Evolutionary conservation across 2,888 invertebrate genomes (phyloP).

Genomic region (Amphiduros pacificus): DNA sequence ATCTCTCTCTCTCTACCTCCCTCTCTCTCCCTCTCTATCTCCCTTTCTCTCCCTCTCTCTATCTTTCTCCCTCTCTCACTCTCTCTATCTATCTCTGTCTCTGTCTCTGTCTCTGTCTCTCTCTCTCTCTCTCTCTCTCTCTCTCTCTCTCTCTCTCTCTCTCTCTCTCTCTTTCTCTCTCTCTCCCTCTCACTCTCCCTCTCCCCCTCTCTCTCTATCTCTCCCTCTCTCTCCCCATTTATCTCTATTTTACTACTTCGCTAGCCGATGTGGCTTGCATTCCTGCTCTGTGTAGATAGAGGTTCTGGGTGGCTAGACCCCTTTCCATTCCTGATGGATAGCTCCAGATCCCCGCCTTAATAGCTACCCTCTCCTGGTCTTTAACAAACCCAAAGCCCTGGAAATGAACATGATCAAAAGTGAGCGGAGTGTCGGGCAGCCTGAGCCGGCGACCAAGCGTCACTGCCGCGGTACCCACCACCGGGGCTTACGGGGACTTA

Average conservation of each 20-base stretch:
- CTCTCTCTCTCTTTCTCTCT: not conserved
- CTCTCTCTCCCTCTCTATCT: too few relatives aligned
- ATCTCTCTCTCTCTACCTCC: too few relatives aligned
- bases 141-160: not conserved
- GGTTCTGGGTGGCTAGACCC: too few relatives aligned
- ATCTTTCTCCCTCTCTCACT: too few relatives aligned
- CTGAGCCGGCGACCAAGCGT: constrained; percentile 12
- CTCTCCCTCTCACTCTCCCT: not conserved
- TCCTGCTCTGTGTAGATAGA: too few relatives aligned
- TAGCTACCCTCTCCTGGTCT: not conserved
- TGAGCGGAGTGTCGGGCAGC: too few relatives aligned
- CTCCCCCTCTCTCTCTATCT: not conserved
- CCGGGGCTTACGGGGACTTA: too few relatives aligned
- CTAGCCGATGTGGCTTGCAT: not conserved
- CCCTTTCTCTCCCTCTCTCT: too few relatives aligned
- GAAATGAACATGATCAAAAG: not conserved
- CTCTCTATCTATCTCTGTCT: too few relatives aligned
- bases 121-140: too few relatives aligned
- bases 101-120: too few relatives aligned
- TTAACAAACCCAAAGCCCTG: not conserved
- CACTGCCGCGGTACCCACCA: too few relatives aligned
- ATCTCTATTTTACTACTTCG: not conserved
- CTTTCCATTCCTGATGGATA: not conserved
- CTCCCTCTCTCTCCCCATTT: not conserved
- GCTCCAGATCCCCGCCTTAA: not conserved